These are phyloP conservation scores for Nannobrachium achirus DNA, from an alignment of 2,113 vertebrate genomes.

Conservation along the genomic window DNA sequence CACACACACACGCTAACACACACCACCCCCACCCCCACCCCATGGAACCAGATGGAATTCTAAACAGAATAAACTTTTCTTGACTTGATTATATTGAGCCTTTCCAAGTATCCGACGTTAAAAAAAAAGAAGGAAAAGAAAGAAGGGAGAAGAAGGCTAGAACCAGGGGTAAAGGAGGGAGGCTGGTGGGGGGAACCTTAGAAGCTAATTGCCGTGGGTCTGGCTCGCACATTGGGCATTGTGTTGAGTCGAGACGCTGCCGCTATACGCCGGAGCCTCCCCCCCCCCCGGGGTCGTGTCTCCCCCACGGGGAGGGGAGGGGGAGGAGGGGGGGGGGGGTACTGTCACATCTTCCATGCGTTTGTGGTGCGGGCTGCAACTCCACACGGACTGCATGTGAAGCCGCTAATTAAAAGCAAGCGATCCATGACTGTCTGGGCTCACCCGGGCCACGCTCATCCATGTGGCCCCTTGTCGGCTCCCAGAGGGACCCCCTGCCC, in stretches of 20 bases:
- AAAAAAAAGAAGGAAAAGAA: slow-evolving; percentile 59
- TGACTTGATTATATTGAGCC: slow-evolving; percentile 82
- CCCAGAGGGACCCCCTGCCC: slow-evolving; percentile 37
- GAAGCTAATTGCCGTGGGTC: slow-evolving; percentile 78
- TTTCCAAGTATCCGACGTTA: slow-evolving; percentile 77
- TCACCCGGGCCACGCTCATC: slow-evolving; percentile 65
- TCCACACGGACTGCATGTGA: slow-evolving; percentile 68
- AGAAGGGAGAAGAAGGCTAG: slow-evolving; percentile 58
- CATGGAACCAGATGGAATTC: slow-evolving; percentile 79
- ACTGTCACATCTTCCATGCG: slow-evolving; percentile 72
- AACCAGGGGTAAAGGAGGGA: background rate
- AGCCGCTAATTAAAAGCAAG: slow-evolving; percentile 77
- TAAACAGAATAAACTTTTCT: slow-evolving; percentile 81
- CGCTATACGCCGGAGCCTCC: slow-evolving; percentile 60
- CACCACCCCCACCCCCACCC: slow-evolving; percentile 41
- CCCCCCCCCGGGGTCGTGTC: slow-evolving; percentile 44
- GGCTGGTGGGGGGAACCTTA: slow-evolving; percentile 63
- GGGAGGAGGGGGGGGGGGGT: slow-evolving; percentile 15
- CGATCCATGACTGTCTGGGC: slow-evolving; percentile 73
- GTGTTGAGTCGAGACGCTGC: slow-evolving; percentile 71
- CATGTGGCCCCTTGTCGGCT: slow-evolving; percentile 62
- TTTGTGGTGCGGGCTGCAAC: slow-evolving; percentile 70
- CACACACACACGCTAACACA: slow-evolving; percentile 72
- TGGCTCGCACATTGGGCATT: slow-evolving; percentile 76
- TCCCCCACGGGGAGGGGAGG: slow-evolving; percentile 37